These are phyloP conservation scores for Cerastoderma edule DNA, from an alignment of 2,888 invertebrate species.

Conservation along the genomic window DNA sequence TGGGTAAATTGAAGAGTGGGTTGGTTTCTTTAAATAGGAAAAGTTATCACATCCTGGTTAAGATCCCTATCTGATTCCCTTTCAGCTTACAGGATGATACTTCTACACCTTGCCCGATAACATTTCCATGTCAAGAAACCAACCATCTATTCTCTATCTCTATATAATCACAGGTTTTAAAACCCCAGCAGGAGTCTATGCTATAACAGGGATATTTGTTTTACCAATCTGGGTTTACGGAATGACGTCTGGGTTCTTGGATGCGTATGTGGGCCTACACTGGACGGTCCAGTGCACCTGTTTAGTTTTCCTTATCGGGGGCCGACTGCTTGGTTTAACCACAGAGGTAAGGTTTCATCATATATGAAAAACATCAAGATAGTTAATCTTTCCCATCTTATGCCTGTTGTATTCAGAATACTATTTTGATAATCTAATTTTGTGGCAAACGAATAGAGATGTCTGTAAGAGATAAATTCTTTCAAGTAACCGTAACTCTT, in stretches of 20 bases:
- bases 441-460: not conserved
- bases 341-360: conserved; percentile 68
- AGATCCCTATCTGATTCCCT: not conserved
- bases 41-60: not conserved
- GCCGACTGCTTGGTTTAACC: conserved; percentile 65
- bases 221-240: conserved; percentile 79
- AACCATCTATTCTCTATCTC: too few relatives aligned
- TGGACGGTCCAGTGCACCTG: conserved; percentile 45
- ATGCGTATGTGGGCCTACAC: conserved; percentile 39
- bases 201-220: conserved; percentile 74
- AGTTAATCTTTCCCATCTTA: not conserved
- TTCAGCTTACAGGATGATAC: too few relatives aligned
- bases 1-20: not conserved
- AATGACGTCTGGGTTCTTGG: conserved; percentile 54
- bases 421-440: not conserved
- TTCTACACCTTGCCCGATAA: not conserved
- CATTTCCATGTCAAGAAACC: not conserved
- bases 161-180: conserved; percentile 80
- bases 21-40: not conserved
- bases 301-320: conserved; percentile 53
- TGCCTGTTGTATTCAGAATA: too few relatives aligned
- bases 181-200: conserved; percentile 70
- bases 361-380: not conserved
- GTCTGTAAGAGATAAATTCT: not conserved
- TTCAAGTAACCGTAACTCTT: not conserved